Evolutionary conservation across 2,888 invertebrate genomes (phyloP), one percentile per base, ranked within the genome.

Genomic region (Papilio demoleus): DNA sequence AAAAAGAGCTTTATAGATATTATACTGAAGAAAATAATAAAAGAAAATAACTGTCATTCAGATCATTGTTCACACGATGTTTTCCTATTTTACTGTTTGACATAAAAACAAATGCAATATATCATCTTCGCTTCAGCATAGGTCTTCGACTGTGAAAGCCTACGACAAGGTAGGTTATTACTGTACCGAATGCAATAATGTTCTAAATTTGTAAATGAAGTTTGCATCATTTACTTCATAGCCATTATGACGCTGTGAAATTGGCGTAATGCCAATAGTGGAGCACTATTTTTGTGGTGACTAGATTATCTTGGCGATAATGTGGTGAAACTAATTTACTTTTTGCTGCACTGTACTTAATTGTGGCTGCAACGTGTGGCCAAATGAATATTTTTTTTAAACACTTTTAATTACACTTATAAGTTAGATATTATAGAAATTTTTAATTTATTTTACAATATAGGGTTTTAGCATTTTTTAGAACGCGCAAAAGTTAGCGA

Each of bases 281-380:
- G 50, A 24, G 27, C 27, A 53, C 50, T 53, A 53, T 53, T 53
- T 53, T 53, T 53, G 50, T 53, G 50, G 50, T 53, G 50, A 53
- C 50, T 53, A 53, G 50, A 53, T 53, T 53, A 53, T 53, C 50
- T 53, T 27, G 50, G 50, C 50, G 50, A 53, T 53, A 53, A 53
- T 53, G 50, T 53, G 50, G 24, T 24, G 50, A 6, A 24, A 27
- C 50, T 53, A 53, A 53, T 53, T 53, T 53, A 53, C 50, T 53
- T 53, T 53, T 53, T 53, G 50, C 50, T 53, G 50, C 47, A 50
- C 50, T 53, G 50, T 27, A 53, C 27, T 27, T 53, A 27, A 53
- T 27, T 53, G 27, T 53, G 27, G 14, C 50, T 24, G 50, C 50
- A 50, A 24, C 24, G 50, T 50, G 50, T 50, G 50, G 12, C 12